These are phyloP conservation scores for Chymomyza caudatula DNA, from an alignment of 2,888 invertebrate genomes.

Conservation along the genomic window DNA sequence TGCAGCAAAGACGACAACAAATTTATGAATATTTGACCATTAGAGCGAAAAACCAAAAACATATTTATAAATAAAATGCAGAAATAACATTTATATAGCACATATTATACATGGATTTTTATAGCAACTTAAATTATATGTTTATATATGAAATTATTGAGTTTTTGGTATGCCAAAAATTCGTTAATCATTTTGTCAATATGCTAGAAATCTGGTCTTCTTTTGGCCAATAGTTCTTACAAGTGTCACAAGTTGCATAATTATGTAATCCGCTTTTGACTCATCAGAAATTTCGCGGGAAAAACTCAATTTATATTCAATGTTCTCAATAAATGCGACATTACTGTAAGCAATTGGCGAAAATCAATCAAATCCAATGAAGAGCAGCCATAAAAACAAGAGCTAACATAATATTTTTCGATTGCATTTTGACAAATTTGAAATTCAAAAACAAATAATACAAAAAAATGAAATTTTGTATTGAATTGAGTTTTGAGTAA, in stretches of 20 bases:
- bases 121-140: slow-evolving; percentile 35
- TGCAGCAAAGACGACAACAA: slow-evolving; percentile 54
- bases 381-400: background rate
- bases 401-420: slow-evolving; percentile 1
- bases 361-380: slow-evolving; percentile 62
- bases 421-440: slow-evolving; percentile 6
- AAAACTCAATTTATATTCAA: background rate
- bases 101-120: slow-evolving; percentile 31
- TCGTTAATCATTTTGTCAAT: slow-evolving; percentile 51
- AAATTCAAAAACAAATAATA: background rate
- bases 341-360: slow-evolving; percentile 61
- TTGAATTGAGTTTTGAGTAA: no score
- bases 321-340: slow-evolving; percentile 9
- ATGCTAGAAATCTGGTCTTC: background rate
- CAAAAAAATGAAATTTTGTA: background rate
- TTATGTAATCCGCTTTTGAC: background rate
- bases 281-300: background rate
- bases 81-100: slow-evolving; percentile 19
- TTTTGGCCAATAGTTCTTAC: slow-evolving; percentile 34
- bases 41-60: slow-evolving; percentile 31
- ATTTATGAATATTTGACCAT: slow-evolving; percentile 64
- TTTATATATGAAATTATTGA: background rate
- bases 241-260: slow-evolving; percentile 8
- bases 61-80: slow-evolving; percentile 56
- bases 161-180: slow-evolving; percentile 50